Conservation (phyloP, 30 jellyfish, hydroid and myxozoan genomes). For the Hydractinia echinata region DNA sequence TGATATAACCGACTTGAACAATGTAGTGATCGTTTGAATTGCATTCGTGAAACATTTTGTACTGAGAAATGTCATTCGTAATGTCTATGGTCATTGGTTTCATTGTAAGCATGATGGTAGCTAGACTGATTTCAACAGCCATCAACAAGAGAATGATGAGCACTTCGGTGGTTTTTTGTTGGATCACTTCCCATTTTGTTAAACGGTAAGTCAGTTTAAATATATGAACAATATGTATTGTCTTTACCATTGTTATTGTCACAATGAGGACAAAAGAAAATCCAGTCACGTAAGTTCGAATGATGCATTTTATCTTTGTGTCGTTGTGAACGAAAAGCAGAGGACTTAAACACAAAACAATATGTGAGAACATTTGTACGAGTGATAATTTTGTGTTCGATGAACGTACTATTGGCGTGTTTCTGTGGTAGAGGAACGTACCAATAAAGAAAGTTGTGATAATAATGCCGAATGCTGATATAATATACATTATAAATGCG, state of each 20-base stretch:
- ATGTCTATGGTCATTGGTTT: slow-evolving; percentile 10
- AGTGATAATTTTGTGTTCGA: slow-evolving; percentile 22
- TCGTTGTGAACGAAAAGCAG: slow-evolving; percentile 9
- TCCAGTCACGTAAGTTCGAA: slow-evolving; percentile 14
- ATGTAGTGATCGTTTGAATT: background rate
- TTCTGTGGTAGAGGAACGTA: background rate
- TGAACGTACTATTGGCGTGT: slow-evolving; percentile 40
- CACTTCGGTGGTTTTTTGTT: slow-evolving; percentile 18
- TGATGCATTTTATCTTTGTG: slow-evolving; percentile 13
- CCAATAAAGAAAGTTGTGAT: slow-evolving; percentile 7
- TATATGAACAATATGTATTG: slow-evolving; percentile 26
- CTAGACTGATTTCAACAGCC: slow-evolving; percentile 1
- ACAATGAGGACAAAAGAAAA: background rate
- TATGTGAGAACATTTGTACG: slow-evolving; percentile 19
- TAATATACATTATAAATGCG: background rate
- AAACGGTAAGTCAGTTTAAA: slow-evolving; percentile 1
- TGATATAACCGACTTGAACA: slow-evolving; percentile 10
- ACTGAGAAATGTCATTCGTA: background rate
- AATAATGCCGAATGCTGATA: slow-evolving; percentile 7
- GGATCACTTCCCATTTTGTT: slow-evolving; percentile 30
- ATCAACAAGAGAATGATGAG: background rate
- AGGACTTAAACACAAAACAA: slow-evolving; percentile 2
- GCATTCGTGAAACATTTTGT: background rate
- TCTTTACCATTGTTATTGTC: slow-evolving; percentile 13
- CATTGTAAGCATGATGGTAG: background rate